phyloP scores from a whole-genome alignment of 2,797 vertebrate genomes.

The Siniperca undulata region DNA sequence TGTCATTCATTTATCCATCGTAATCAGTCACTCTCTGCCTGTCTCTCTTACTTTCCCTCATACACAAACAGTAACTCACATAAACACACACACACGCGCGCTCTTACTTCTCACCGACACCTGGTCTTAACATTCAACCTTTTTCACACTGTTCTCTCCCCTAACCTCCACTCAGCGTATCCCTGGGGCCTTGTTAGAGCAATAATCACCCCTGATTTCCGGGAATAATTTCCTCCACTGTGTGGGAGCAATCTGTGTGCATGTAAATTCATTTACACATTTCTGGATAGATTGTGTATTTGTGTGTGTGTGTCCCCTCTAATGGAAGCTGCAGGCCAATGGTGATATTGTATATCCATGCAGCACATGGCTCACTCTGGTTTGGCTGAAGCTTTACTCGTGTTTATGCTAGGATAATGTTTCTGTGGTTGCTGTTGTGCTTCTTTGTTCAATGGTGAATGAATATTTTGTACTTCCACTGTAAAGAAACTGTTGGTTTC shows the following conservation, averaged over 20 bases:
- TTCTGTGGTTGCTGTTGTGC: constrained; percentile 1
- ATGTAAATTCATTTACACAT: constrained; percentile 57
- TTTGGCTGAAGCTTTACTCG: constrained; percentile 21
- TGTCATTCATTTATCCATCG: not conserved
- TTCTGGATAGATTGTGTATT: constrained; percentile 41
- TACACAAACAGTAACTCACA: constrained; percentile 3
- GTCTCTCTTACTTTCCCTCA: not conserved
- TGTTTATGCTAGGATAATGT: constrained; percentile 16
- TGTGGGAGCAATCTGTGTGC: constrained; percentile 66
- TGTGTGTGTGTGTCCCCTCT: constrained; percentile 25
- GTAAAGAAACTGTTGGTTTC: not conserved
- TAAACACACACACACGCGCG: not conserved
- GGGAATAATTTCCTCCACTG: constrained; percentile 65
- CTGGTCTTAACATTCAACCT: constrained; percentile 55
- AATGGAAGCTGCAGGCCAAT: constrained; percentile 60
- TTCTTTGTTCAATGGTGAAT: not conserved
- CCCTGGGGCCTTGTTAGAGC: constrained; percentile 55
- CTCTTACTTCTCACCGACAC: constrained; percentile 16
- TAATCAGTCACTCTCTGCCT: not conserved
- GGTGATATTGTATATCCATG: constrained; percentile 45
- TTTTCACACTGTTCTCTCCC: constrained; percentile 34
- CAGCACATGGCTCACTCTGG: constrained; percentile 26
- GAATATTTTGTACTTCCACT: not conserved
- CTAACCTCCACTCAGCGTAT: constrained; percentile 21
- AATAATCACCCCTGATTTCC: constrained; percentile 73